phyloP scores from a whole-genome alignment of 2,888 invertebrate genomes.

The Hydrotaea cyrtoneurina region DNA sequence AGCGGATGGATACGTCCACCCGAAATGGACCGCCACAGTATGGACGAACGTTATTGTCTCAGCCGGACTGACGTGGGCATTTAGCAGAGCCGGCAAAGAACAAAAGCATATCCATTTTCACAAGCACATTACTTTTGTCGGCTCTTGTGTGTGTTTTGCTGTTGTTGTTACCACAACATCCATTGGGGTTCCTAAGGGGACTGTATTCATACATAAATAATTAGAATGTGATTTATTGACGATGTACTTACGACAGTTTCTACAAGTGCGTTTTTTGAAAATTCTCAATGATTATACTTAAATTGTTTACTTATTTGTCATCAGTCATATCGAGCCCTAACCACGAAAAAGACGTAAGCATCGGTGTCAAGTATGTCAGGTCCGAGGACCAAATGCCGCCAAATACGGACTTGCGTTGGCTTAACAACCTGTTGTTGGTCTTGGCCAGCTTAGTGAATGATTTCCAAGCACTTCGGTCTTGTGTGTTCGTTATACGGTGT shows the following conservation, averaged over 20 bases:
- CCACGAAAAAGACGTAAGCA: too few relatives aligned
- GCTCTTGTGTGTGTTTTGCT: conserved; percentile 22
- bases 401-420: too few relatives aligned
- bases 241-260: neutral
- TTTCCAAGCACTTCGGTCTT: too few relatives aligned
- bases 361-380: too few relatives aligned
- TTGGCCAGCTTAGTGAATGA: too few relatives aligned
- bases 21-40: conserved; percentile 14
- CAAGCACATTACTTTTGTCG: conserved; percentile 45
- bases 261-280: too few relatives aligned
- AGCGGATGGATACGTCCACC: conserved; percentile 34
- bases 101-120: conserved; percentile 72
- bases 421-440: too few relatives aligned
- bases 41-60: conserved; percentile 39
- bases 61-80: conserved; percentile 79
- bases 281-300: too few relatives aligned
- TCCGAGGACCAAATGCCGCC: too few relatives aligned
- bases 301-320: too few relatives aligned
- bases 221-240: neutral
- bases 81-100: conserved; percentile 80
- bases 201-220: neutral
- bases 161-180: neutral
- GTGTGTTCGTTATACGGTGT: too few relatives aligned
- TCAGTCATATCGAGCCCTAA: too few relatives aligned
- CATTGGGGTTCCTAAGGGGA: neutral